These are phyloP conservation scores for Odocoileus hemionus DNA, from an alignment of 2,113 vertebrate species.

Conservation along the genomic window DNA sequence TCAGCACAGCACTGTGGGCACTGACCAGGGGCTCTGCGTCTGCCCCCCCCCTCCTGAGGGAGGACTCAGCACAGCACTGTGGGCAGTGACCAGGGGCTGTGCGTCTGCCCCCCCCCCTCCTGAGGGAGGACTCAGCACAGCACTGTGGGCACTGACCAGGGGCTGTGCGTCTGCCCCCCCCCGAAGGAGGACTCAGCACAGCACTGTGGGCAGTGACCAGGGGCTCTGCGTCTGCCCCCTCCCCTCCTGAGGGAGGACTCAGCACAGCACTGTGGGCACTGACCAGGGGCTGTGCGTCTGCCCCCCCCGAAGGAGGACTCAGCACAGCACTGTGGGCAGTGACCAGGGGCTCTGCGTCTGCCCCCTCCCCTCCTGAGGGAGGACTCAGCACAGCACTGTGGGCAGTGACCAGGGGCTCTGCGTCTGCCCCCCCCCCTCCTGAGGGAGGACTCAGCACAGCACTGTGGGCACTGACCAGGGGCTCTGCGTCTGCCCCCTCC, in stretches of 20 bases:
- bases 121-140: no score
- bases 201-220: neutral
- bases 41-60: no score
- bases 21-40: no score
- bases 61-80: neutral
- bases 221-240: no score
- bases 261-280: rapidly evolving
- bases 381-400: rapidly evolving
- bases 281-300: neutral
- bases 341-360: neutral
- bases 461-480: neutral
- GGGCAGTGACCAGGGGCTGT: neutral
- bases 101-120: neutral
- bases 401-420: neutral
- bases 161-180: no score
- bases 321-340: rapidly evolving
- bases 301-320: no score
- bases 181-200: no score
- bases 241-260: neutral
- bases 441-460: rapidly evolving
- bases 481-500: no score
- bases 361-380: neutral
- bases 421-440: neutral
- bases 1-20: no score
- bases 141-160: neutral